Percentiles rank a stretch among this genome's conserved stretches.
Evolutionary conservation across 2,113 vertebrate species (phyloP).

Genomic region (Numida meleagris): DNA sequence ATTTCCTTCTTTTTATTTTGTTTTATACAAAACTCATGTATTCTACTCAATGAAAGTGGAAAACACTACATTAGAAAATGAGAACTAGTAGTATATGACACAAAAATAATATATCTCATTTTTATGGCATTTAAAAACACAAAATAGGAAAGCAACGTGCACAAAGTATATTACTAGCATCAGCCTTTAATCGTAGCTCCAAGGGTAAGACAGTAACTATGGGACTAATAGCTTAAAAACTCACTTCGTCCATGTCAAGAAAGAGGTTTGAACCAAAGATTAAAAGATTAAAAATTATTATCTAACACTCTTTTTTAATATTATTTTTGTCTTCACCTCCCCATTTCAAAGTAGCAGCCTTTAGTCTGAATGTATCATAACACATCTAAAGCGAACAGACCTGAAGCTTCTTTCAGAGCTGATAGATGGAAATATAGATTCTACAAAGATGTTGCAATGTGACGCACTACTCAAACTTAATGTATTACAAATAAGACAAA

Average conservation of each 20-base stretch:
- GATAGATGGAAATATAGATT: neutral
- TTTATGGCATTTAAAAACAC: neutral
- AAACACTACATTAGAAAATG: neutral
- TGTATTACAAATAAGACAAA: neutral
- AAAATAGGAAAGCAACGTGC: neutral
- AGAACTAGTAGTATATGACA: rapidly evolving
- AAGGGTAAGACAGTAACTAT: neutral
- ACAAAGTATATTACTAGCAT: neutral
- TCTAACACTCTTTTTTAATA: neutral
- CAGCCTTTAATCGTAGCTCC: neutral
- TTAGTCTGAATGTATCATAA: neutral
- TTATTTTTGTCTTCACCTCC: rapidly evolving
- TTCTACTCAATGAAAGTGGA: neutral
- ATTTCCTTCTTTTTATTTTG: neutral
- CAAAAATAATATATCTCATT: rapidly evolving
- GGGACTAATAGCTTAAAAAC: neutral
- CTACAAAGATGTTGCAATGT: neutral
- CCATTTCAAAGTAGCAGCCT: neutral
- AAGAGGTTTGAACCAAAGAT: neutral
- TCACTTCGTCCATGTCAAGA: neutral
- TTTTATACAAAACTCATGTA: rapidly evolving
- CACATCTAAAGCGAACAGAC: neutral
- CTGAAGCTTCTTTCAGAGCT: neutral
- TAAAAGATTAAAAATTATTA: no score
- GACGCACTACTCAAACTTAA: neutral